Percentiles rank a stretch among this genome's conserved stretches.
Evolutionary conservation across 1,140 invertebrate genomes (phyloP).

Genomic region (Daktulosphaira vitifoliae): DNA sequence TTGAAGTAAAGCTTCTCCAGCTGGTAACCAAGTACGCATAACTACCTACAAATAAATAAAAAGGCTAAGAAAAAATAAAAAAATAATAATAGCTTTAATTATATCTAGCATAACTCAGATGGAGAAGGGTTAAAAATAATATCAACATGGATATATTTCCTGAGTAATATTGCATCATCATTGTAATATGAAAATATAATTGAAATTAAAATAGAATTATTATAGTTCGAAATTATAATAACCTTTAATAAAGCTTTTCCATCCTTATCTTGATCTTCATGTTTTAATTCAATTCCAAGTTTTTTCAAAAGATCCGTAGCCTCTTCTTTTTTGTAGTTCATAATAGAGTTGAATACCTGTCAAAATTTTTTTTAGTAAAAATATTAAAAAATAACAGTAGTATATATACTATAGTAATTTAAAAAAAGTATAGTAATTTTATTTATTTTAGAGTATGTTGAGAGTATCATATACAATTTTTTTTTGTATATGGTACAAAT

Average conservation of each 20-base stretch:
- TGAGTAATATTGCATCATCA: slow-evolving; percentile 4
- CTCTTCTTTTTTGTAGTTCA: slow-evolving; percentile 97
- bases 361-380: no score
- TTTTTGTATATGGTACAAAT: no score
- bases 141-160: slow-evolving; percentile 13
- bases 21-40: slow-evolving; percentile 98
- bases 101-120: slow-evolving; percentile 12
- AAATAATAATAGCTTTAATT: not conserved
- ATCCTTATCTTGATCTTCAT: slow-evolving; percentile 94
- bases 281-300: slow-evolving; percentile 82
- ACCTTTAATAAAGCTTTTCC: slow-evolving; percentile 82
- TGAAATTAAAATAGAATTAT: not conserved
- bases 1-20: slow-evolving; percentile 97
- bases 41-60: slow-evolving; percentile 56
- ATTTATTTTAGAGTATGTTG: not conserved
- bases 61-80: not conserved
- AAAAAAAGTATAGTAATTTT: no score
- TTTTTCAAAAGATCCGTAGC: slow-evolving; percentile 76
- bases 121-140: slow-evolving; percentile 27
- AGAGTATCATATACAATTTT: not conserved
- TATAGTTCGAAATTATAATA: no score
- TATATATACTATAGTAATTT: no score
- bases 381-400: slow-evolving; percentile 1
- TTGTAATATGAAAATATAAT: not conserved
- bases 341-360: slow-evolving; percentile 90